A percentile compares a stretch with the other conserved stretches of the same genome.
phyloP scores from a whole-genome alignment of 2,113 vertebrate species.

The Oryzias javanicus region DNA sequence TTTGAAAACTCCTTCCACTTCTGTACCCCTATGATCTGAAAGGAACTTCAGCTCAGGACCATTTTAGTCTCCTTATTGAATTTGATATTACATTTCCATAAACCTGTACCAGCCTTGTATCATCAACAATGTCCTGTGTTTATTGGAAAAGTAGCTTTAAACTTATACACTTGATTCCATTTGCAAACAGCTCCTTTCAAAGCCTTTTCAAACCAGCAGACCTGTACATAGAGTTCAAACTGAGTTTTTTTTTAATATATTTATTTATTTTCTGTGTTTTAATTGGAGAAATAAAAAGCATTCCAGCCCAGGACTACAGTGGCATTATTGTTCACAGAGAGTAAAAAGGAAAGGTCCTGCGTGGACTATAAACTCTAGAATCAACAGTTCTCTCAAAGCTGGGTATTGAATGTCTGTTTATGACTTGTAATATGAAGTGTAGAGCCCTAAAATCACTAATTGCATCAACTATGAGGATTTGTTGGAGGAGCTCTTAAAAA shows the following conservation, averaged over 20 bases:
- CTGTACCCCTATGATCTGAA: background rate
- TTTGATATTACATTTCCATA: too few relatives aligned
- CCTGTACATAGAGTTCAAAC: slow-evolving; percentile 43
- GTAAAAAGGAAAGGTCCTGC: slow-evolving; percentile 69
- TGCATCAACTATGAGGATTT: slow-evolving; percentile 73
- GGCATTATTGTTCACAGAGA: slow-evolving; percentile 72
- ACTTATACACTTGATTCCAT: slow-evolving; percentile 27
- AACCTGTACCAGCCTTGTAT: too few relatives aligned
- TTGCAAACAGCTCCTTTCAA: slow-evolving; percentile 31
- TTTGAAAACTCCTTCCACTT: slow-evolving; percentile 7
- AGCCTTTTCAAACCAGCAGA: slow-evolving; percentile 21
- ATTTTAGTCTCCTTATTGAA: too few relatives aligned
- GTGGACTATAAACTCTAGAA: slow-evolving; percentile 67
- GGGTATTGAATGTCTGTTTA: slow-evolving; percentile 87
- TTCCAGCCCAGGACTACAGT: slow-evolving; percentile 62
- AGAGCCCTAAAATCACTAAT: slow-evolving; percentile 73
- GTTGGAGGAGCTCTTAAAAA: slow-evolving; percentile 52
- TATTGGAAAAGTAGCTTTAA: slow-evolving; percentile 46
- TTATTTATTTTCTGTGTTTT: slow-evolving; percentile 73
- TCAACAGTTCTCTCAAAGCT: slow-evolving; percentile 78
- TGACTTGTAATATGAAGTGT: slow-evolving; percentile 75
- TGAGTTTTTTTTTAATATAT: slow-evolving; percentile 30
- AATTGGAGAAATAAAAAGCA: slow-evolving; percentile 71
- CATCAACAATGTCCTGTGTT: background rate
- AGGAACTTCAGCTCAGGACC: too few relatives aligned